A percentile compares a stretch with the other conserved stretches of the same genome.
Evolutionary conservation across 2,113 vertebrate genomes (phyloP).

Genomic region (Saguinus imperator): DNA sequence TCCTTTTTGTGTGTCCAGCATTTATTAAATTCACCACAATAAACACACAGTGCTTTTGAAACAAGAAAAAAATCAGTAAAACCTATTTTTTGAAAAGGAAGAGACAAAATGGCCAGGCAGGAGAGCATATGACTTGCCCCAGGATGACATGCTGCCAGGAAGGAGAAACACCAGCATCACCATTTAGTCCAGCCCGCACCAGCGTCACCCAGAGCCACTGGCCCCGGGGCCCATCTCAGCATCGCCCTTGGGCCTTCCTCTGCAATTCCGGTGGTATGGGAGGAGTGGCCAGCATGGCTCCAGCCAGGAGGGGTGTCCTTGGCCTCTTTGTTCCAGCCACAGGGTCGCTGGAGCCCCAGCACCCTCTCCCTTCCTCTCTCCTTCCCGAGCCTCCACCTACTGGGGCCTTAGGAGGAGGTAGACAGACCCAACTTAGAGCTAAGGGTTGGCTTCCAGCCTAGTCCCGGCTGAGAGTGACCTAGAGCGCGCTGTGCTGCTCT

Average conservation of each 20-base stretch:
- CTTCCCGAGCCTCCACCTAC: not conserved
- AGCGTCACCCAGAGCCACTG: not conserved
- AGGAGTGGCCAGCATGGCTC: not conserved
- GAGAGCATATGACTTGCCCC: not conserved
- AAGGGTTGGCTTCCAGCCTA: not conserved
- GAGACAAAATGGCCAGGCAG: not conserved
- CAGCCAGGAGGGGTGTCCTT: not conserved
- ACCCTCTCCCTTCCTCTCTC: not conserved
- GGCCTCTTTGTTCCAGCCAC: not conserved
- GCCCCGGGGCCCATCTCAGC: not conserved
- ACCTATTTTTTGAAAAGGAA: not conserved
- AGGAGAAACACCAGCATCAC: not conserved
- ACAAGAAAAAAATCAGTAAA: not conserved
- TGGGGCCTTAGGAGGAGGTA: accelerated
- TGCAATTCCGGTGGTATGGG: not conserved
- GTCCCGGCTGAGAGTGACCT: not conserved
- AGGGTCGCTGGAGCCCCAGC: not conserved
- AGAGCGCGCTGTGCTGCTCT: not conserved
- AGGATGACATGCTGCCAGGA: not conserved
- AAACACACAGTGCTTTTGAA: conserved; percentile 3
- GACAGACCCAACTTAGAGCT: not conserved
- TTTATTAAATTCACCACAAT: not conserved
- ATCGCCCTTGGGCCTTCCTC: not conserved
- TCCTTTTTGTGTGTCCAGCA: not conserved
- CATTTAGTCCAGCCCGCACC: not conserved